Evolutionary conservation across 2,888 invertebrate genomes (phyloP), one percentile per base, ranked within the genome.

Genomic region (Disparrhopalites patrizii): DNA sequence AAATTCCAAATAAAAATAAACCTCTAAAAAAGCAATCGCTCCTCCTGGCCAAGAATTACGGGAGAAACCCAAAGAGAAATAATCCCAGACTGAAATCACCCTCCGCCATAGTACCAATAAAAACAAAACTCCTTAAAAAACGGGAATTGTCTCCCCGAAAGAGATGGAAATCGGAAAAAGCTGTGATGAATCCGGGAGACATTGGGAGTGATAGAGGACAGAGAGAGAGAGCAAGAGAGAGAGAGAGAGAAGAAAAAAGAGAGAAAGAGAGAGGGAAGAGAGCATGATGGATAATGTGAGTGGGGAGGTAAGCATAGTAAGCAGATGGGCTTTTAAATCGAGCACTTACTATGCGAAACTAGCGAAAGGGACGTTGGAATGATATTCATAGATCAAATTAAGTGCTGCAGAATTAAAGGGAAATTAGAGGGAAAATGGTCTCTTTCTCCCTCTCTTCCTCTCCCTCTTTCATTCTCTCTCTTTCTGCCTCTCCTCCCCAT

Each of bases 281-380:
- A 66, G 56, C 54, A 52, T 64, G 65, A 60, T 62, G 66, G 68
- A 66, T 68, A 69, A 69, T 69, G 71, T 67, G 67, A 68, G 69
- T 60, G 67, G 70, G 67, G 68, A 54, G 62, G 68, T 65, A 61
- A 56, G 66, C 74, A 71, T 70, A 70, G 60, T 43, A 56, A 64
- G 56, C 62, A 62, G 62, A 62, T 73, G 72, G 71, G 69, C 68
- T 72, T 71, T 55, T 55, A 43, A 63, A 63, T 55, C 69, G 72
- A 71, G 72, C 70, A 74, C 72, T 74, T 74, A 74, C 71, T 74
- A 72, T 74, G 70, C 63, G 63, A 63, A 63, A 63, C 72, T 71
- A 72, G 73, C 71, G 73, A 74, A 74, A 74, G 75, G 70, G 73
- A 72, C 72, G 73, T 72, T 70, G 70, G 70, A 73, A 75, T 73